Base-by-base conservation (phyloP, 1,140 invertebrate genomes). In the Oscheius sp. region DNA sequence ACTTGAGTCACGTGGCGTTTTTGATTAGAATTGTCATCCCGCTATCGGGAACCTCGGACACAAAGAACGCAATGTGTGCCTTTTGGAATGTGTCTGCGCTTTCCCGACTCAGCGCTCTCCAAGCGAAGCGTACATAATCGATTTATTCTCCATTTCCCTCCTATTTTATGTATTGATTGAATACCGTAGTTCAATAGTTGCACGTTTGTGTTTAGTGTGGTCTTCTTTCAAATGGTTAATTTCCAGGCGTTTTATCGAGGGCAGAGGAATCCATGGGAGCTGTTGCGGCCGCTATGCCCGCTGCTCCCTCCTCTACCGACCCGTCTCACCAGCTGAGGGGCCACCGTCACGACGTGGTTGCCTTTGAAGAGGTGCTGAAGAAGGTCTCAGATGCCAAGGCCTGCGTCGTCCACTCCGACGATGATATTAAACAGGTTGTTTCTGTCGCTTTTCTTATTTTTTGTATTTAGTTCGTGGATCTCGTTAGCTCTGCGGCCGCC, bases 401-500 rank as follows among this genome's bases (percentile, higher is more conserved):
- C 23, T 7, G 7, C 7, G 49, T 55, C 7, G 49, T 55, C 28
- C 49, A 55, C 23, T 7, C 49, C 15, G 49, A 26, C 15, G 49
- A 55, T 20, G 49, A 55, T 55, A 23, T 55, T 4, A 55, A 55
- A 55, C 49, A 55, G 49, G 49, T 55, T 7, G 49, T 7, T 55
- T 13, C 28, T 55, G 15, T 23, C 28, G 23, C 7, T 55, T 7
- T 13, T 55, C 7, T 23, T 20, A 55, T 55, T 55, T 23, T 23
- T 55, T 23, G 23, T 23, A 13, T 55, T 20, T 26, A 55, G 49
- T 7, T 55, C 15, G 7, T 26, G 7, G 49, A 55, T 20, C 15
- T 26, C 7, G 49, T 55, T 23, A 23, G 7, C 28, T 55, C 49
- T 26, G 7, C 49, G 4, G 49, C 49, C 7, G 49, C 15, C 15